Conservation (phyloP, 1,140 invertebrate genomes). For the Brachionus angularis region DNA sequence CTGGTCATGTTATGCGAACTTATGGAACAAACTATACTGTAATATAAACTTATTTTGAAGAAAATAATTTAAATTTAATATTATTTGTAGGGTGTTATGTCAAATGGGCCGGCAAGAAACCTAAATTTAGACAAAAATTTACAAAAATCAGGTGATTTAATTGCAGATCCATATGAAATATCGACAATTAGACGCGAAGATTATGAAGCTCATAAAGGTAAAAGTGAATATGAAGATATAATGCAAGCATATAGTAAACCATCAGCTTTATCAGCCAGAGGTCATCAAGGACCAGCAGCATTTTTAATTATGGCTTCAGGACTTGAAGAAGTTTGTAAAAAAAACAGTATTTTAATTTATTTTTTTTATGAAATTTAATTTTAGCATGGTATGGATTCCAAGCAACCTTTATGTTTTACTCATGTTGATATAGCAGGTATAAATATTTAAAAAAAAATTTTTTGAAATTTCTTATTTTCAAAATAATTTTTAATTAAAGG, state of each 20-base stretch:
- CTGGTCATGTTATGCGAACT: conserved; percentile 75
- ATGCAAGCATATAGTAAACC: conserved; percentile 71
- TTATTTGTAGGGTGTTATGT: conserved; percentile 67
- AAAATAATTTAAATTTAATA: background rate
- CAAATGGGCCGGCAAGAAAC: conserved; percentile 79
- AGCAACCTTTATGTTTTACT: conserved; percentile 36
- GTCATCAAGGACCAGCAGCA: conserved; percentile 85
- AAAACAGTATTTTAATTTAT: no score
- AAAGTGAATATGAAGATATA: conserved; percentile 79
- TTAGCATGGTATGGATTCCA: conserved; percentile 1
- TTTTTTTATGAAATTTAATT: no score
- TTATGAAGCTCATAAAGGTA: conserved; percentile 70
- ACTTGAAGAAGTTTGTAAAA: conserved; percentile 73
- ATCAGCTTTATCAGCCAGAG: conserved; percentile 67
- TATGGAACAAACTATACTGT: conserved; percentile 72
- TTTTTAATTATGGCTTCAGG: conserved; percentile 82
- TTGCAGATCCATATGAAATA: conserved; percentile 86
- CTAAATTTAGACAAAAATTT: conserved; percentile 62
- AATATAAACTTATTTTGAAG: background rate
- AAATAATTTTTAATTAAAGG: background rate
- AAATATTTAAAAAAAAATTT: background rate
- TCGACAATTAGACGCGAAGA: conserved; percentile 76
- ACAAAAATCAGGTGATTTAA: conserved; percentile 68
- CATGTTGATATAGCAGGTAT: conserved; percentile 44
- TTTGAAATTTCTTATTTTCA: background rate